Evolutionary conservation across 2,797 vertebrate genomes (phyloP), one percentile per base, ranked within the genome.

Genomic region (Brotula barbata): DNA sequence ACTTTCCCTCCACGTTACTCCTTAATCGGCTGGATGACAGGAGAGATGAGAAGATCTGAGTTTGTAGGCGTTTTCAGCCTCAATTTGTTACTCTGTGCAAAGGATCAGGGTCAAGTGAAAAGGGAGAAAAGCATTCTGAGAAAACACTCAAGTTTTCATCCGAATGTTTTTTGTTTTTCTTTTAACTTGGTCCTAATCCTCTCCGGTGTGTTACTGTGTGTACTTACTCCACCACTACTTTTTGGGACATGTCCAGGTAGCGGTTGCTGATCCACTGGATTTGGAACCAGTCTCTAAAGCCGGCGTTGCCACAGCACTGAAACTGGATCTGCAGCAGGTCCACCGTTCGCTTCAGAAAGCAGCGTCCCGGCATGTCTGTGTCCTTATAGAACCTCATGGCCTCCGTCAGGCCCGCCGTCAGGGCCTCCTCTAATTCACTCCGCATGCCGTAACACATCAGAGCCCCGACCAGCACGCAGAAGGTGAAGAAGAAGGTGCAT

Each of bases 211-310:
- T 28, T 4, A 28, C 33, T 12, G 16, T 34, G 21, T 58, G 46
- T 84, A 95, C 94, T 95, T 92, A 97, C 95, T 95, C 91, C 44
- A 83, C 44, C 73, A 96, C 92, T 7, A 96, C 93, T 64, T 87
- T 93, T 22, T 90, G 89, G 77, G 92, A 91, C 92, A 93, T 92
- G 69, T 96, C 94, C 89, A 96, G 83, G 34, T 96, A 97, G 17
- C 94, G 92, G 73, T 73, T 87, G 77, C 95, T 95, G 68, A 96
- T 88, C 95, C 95, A 96, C 86, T 96, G 95, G 72, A 97, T 92
- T 77, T 94, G 92, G 84, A 96, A 96, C 95, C 95, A 96, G 86
- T 97, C 95, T 74, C 87, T 93, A 56, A 91, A 94, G 49, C 92
- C 94, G 7, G 87, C 90, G 83, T 96, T 95, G 48, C 95, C 95